These are phyloP conservation scores for Gyps fulvus DNA, from an alignment of 2,113 vertebrate genomes.

Conservation along the genomic window DNA sequence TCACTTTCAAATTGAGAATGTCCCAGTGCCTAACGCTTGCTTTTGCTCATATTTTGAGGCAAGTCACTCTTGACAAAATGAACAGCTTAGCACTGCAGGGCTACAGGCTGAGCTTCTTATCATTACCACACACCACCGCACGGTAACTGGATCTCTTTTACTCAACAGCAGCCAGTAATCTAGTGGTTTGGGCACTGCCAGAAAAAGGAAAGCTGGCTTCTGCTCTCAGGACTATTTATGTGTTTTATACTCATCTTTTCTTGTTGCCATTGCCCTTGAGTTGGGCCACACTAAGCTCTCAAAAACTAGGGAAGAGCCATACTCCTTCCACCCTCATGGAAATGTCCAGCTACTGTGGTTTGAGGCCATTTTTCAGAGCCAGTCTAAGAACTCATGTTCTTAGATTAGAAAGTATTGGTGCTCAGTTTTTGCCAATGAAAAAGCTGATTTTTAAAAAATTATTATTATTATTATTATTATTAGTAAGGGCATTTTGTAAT, in stretches of 20 bases:
- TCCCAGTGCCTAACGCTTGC: neutral
- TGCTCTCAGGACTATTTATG: neutral
- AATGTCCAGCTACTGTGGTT: neutral
- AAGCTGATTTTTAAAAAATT: neutral
- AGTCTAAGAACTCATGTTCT: neutral
- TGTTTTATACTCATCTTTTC: neutral
- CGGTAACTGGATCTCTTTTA: neutral
- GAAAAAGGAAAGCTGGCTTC: neutral
- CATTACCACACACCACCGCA: fast-evolving
- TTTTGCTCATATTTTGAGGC: neutral
- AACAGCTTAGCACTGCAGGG: neutral
- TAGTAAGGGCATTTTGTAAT: neutral
- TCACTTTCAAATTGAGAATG: neutral
- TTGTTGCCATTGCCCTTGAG: neutral
- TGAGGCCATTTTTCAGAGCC: neutral
- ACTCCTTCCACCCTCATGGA: too few species aligned
- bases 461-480: neutral
- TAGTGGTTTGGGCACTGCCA: too few species aligned
- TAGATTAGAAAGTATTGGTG: neutral
- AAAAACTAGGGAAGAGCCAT: neutral
- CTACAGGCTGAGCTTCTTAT: neutral
- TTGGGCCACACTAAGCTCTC: neutral
- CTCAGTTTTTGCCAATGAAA: neutral
- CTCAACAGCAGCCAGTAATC: neutral
- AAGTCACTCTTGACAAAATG: neutral